Percentiles rank a stretch among this genome's conserved stretches.
phyloP scores from a whole-genome alignment of 2,888 invertebrate species.

The Aspidapion aeneum region DNA sequence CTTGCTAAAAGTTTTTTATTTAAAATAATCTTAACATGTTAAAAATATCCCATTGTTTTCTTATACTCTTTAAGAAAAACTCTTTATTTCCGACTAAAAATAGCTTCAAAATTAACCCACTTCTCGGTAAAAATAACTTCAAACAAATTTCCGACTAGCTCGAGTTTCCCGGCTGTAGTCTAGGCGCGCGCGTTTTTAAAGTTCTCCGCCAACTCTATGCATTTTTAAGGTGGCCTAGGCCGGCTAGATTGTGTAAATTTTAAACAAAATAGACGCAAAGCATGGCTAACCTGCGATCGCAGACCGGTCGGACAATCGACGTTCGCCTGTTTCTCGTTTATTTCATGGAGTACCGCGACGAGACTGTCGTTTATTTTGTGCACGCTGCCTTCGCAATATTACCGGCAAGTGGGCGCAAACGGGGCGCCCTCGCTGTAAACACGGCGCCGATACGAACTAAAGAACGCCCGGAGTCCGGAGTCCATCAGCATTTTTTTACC shows the following conservation, averaged over 20 bases:
- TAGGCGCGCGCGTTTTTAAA: neutral
- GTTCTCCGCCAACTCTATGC: neutral
- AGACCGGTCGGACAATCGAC: neutral
- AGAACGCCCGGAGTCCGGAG: no score
- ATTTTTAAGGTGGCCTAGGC: neutral
- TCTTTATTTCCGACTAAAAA: no score
- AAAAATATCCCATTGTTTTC: no score
- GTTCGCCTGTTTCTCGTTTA: neutral
- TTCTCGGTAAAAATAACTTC: no score
- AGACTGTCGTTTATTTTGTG: slow-evolving; percentile 28
- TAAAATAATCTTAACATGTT: no score
- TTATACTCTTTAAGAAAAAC: no score
- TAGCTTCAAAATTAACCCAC: no score
- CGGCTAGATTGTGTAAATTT: neutral
- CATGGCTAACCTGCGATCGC: neutral
- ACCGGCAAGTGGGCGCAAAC: slow-evolving; percentile 37
- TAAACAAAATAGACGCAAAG: neutral
- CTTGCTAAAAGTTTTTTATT: no score
- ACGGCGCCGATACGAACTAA: neutral
- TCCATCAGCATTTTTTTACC: no score
- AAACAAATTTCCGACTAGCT: no score
- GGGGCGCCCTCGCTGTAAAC: slow-evolving; percentile 32
- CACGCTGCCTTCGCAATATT: slow-evolving; percentile 5
- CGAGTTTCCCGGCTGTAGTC: neutral
- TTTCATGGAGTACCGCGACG: slow-evolving; percentile 26